A percentile compares a stretch with the other conserved stretches of the same genome.
These are phyloP conservation scores for Patella depressa DNA, from an alignment of 2,888 invertebrate species.

Conservation along the genomic window DNA sequence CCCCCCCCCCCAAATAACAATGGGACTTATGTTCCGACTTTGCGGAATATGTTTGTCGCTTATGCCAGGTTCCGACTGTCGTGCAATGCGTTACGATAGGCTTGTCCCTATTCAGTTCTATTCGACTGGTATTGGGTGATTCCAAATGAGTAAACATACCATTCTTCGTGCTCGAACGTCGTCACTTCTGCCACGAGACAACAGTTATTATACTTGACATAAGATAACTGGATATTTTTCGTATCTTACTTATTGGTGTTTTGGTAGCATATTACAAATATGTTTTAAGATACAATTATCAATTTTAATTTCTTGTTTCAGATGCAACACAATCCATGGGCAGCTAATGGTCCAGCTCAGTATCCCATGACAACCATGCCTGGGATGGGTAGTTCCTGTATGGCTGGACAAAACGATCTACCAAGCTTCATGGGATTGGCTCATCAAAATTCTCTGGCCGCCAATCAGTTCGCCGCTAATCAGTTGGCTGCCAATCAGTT, in stretches of 20 bases:
- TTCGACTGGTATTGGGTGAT: no score
- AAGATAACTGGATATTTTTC: not conserved
- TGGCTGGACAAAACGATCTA: constrained; percentile 59
- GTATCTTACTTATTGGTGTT: not conserved
- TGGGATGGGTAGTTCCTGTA: constrained; percentile 48
- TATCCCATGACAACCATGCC: constrained; percentile 42
- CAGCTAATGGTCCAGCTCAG: constrained; percentile 46
- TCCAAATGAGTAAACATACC: no score
- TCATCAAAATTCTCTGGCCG: constrained; percentile 45
- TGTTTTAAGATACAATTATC: not conserved
- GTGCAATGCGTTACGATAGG: no score
- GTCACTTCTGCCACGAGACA: no score
- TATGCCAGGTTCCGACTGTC: no score
- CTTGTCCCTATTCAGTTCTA: no score
- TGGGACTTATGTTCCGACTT: no score
- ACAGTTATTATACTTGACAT: no score
- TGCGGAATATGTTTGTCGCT: no score
- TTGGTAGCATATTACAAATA: not conserved
- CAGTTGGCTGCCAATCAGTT: constrained; percentile 18
- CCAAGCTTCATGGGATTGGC: constrained; percentile 64
- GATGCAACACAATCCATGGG: constrained; percentile 55
- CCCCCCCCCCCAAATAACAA: no score
- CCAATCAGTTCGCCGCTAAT: constrained; percentile 16
- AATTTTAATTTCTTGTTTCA: constrained; percentile 31
- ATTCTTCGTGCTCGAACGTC: no score